Evolutionary conservation across 2,888 invertebrate genomes (phyloP).

Genomic region (Pyrgus malvae): DNA sequence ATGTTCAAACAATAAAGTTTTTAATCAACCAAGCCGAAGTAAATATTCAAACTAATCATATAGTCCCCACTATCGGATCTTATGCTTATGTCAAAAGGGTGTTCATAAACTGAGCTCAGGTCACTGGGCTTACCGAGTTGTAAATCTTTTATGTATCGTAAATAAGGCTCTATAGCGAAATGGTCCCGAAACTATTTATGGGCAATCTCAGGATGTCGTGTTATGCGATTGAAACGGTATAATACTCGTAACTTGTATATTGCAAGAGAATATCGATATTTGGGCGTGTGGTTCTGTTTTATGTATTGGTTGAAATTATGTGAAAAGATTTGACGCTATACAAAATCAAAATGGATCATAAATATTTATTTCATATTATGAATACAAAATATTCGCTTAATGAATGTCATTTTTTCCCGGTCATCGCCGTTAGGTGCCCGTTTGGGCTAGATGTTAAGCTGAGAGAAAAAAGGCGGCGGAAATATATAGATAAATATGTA

Average conservation of each 20-base stretch:
- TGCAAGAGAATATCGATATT: background rate
- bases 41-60: background rate
- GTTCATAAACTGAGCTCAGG: constrained; percentile 39
- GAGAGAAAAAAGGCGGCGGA: too few relatives aligned
- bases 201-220: constrained; percentile 2
- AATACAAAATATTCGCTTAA: too few relatives aligned
- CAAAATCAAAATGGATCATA: too few relatives aligned
- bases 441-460: too few relatives aligned
- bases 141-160: constrained; percentile 56
- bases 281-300: background rate
- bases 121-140: constrained; percentile 43
- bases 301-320: background rate
- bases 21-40: background rate
- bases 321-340: too few relatives aligned
- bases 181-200: constrained; percentile 25
- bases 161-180: constrained; percentile 48
- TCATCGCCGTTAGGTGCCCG: too few relatives aligned
- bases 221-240: constrained; percentile 2
- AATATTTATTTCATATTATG: too few relatives aligned
- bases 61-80: background rate
- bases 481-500: too few relatives aligned
- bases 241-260: background rate
- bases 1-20: too few relatives aligned
- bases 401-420: too few relatives aligned
- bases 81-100: constrained; percentile 15